These are phyloP conservation scores for Camptogramma bilineatum DNA, from an alignment of 2,888 invertebrate genomes.

Conservation along the genomic window DNA sequence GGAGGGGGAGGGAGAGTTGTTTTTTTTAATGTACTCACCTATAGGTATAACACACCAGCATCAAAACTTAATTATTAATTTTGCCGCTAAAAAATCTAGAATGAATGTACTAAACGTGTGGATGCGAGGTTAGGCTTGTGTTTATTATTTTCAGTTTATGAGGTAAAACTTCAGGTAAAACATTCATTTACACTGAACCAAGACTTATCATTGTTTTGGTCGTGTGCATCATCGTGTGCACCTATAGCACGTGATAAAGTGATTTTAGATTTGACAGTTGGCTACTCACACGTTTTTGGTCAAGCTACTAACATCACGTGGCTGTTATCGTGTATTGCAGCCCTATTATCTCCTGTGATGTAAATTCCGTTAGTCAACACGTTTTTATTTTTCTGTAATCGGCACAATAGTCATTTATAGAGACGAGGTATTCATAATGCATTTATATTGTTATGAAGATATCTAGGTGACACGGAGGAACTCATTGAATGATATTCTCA, in stretches of 20 bases:
- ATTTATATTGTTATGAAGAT: constrained; percentile 9
- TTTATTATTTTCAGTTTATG: too few relatives aligned
- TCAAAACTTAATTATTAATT: too few relatives aligned
- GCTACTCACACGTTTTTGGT: constrained; percentile 48
- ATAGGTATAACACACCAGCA: too few relatives aligned
- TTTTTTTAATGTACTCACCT: too few relatives aligned
- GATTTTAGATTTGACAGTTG: not conserved
- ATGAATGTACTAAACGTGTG: not conserved
- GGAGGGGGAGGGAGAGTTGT: too few relatives aligned
- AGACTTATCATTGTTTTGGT: not conserved
- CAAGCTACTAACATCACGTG: constrained; percentile 1
- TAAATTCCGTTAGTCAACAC: constrained; percentile 42
- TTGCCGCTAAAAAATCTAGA: too few relatives aligned
- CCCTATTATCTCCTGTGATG: constrained; percentile 23
- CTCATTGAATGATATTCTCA: constrained; percentile 16
- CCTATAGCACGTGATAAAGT: not conserved
- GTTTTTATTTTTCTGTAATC: constrained; percentile 40
- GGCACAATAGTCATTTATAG: constrained; percentile 20
- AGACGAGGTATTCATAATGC: constrained; percentile 3
- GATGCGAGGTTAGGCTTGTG: too few relatives aligned
- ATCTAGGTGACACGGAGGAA: not conserved
- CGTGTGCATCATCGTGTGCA: not conserved
- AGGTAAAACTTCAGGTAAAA: too few relatives aligned
- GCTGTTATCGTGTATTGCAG: not conserved
- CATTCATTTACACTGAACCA: too few relatives aligned